Percentiles rank a stretch among this genome's conserved stretches.
Conservation (phyloP, 2,888 invertebrate genomes). For the Halictus ligatus region DNA sequence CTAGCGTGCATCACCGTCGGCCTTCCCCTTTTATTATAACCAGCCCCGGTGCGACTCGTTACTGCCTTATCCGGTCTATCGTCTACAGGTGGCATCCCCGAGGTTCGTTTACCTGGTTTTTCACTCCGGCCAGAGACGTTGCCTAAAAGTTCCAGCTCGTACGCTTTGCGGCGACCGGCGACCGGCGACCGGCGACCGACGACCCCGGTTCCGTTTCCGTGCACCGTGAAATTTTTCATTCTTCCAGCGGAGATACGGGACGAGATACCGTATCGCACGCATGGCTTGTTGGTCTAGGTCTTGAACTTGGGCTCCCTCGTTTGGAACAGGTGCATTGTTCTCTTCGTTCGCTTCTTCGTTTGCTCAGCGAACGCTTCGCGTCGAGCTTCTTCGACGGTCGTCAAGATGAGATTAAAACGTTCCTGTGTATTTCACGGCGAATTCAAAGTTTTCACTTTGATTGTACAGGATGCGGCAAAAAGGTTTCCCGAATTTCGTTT, state of each 20-base stretch:
- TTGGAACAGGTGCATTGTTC: conserved; percentile 1
- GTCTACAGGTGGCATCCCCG: conserved; percentile 44
- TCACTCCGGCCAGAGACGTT: neutral
- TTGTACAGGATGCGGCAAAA: neutral
- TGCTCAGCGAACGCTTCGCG: neutral
- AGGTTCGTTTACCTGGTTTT: conserved; percentile 37
- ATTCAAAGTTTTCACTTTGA: neutral
- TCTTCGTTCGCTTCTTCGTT: neutral
- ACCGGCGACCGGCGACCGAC: neutral
- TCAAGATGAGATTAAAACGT: neutral
- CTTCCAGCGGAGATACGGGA: neutral
- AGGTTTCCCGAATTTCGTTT: no score
- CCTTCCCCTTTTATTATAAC: conserved; percentile 68
- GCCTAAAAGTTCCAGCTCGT: conserved; percentile 20
- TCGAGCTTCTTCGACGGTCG: neutral
- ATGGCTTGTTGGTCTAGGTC: neutral
- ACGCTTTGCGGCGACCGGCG: neutral
- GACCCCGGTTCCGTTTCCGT: conserved; percentile 25
- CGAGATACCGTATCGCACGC: neutral
- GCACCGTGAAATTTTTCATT: conserved; percentile 16
- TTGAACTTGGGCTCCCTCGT: neutral
- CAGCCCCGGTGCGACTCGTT: conserved; percentile 51
- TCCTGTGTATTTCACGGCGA: neutral
- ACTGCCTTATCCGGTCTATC: conserved; percentile 61
- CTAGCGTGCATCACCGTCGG: conserved; percentile 65